Base-by-base conservation (phyloP, 1,140 invertebrate species). In the Ceratina japonica region DNA sequence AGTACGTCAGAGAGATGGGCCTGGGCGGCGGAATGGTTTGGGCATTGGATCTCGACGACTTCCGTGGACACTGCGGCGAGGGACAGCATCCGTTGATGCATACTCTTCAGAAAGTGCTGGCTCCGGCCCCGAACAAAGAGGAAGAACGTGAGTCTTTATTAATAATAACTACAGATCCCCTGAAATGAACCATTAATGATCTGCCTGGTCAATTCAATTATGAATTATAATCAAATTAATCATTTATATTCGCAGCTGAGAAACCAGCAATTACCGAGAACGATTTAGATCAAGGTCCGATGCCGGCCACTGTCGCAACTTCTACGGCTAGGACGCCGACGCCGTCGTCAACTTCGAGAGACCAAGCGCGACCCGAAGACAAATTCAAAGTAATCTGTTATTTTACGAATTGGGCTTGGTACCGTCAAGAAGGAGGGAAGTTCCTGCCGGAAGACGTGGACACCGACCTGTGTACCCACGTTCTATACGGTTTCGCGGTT, bases 11-110 rank as follows among this genome's bases (percentile, higher is more conserved):
- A 80, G 93, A 95, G 12, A 94, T 97, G 91, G 94, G 95, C 79
- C 92, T 98, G 2, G 97, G 96, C 0, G 97, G 97, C 63, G 97
- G 96, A 16, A 98, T 98, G 97, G 95, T 98, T 8, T 98, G 97
- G 97, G 97, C 97, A 0, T 90, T 98, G 5, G 97, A 94, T 88
- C 87, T 94, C 1, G 94, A 94, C 79, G 94, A 94, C 75, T 94
- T 94, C 75, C 90, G 89, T 58, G 92, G 92, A 70, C 87, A 94
- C 68, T 97, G 96, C 88, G 95, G 95, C 2, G 93, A 95, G 88
- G 96, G 96, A 16, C 93, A 94, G 64, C 95, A 97, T 93, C 96
- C 97, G 0, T 89, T 97, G 8, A 92, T 97, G 74, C 95, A 94
- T 22, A 94, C 94, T 13, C 95, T 97, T 16, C 94, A 95, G 77